Conservation (phyloP, 1,140 invertebrate species). For the Choristoneura fumiferana region DNA sequence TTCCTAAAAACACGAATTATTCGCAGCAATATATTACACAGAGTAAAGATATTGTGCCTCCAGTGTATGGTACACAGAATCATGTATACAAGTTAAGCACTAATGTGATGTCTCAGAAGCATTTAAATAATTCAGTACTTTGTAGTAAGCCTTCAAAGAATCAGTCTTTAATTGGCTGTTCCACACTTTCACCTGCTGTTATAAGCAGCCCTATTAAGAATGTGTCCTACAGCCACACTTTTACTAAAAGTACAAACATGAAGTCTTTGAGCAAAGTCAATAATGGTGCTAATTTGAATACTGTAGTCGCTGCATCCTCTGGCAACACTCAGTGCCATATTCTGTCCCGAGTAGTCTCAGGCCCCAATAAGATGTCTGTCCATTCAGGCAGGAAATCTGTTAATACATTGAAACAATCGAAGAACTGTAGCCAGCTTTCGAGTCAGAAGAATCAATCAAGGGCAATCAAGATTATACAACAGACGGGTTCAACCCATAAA, state of each 20-base stretch:
- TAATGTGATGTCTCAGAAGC: conserved; percentile 59
- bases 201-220: conserved; percentile 65
- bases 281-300: conserved; percentile 73
- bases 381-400: conserved; percentile 66
- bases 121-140: conserved; percentile 63
- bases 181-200: conserved; percentile 53
- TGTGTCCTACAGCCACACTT: conserved; percentile 65
- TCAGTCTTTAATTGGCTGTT: conserved; percentile 63
- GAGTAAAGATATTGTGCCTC: conserved; percentile 53
- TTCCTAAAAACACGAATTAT: conserved; percentile 66
- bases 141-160: conserved; percentile 62
- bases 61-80: conserved; percentile 65
- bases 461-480: conserved; percentile 72
- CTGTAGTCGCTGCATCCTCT: conserved; percentile 64
- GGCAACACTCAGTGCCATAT: conserved; percentile 70
- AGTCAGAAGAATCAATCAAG: conserved; percentile 65
- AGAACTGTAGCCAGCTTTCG: conserved; percentile 51
- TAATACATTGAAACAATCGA: conserved; percentile 62
- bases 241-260: conserved; percentile 65
- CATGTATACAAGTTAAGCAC: conserved; percentile 68
- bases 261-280: conserved; percentile 63
- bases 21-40: conserved; percentile 61
- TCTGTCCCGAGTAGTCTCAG: conserved; percentile 67
- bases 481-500: conserved; percentile 57
- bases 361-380: conserved; percentile 68